Evolutionary conservation across 2,888 invertebrate genomes (phyloP).

Genomic region (Archips crataeganus): DNA sequence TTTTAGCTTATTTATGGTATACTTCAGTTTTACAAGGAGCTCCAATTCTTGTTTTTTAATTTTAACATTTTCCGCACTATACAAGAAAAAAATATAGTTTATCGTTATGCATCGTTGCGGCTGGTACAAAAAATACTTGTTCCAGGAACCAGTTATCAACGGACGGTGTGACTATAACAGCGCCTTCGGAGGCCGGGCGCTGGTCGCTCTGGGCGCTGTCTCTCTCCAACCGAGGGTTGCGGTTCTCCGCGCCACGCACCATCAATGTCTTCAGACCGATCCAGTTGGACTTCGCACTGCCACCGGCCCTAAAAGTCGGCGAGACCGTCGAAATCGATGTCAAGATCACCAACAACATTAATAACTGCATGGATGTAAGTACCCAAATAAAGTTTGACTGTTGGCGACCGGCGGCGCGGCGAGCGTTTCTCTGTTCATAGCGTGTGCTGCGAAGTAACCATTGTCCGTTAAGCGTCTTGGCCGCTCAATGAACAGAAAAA

Average conservation of each 20-base stretch:
- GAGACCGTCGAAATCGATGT: conserved; percentile 89
- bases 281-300: conserved; percentile 87
- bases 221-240: conserved; percentile 79
- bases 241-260: conserved; percentile 86
- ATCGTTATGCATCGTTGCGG: background rate
- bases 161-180: conserved; percentile 85
- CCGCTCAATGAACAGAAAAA: too few relatives aligned
- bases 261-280: conserved; percentile 87
- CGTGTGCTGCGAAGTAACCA: too few relatives aligned
- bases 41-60: too few relatives aligned
- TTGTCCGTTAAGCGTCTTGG: too few relatives aligned
- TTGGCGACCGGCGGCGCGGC: too few relatives aligned
- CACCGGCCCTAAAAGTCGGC: conserved; percentile 86
- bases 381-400: conserved; percentile 2
- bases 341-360: conserved; percentile 88
- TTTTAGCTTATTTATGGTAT: too few relatives aligned
- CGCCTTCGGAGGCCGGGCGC: conserved; percentile 87
- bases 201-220: conserved; percentile 89
- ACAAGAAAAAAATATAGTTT: too few relatives aligned
- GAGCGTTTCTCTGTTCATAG: too few relatives aligned
- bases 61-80: too few relatives aligned
- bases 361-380: conserved; percentile 90
- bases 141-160: conserved; percentile 85
- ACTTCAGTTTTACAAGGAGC: too few relatives aligned
- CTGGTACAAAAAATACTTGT: conserved; percentile 23